These are phyloP conservation scores for Archips crataeganus DNA, from an alignment of 2,888 invertebrate genomes.

Conservation along the genomic window DNA sequence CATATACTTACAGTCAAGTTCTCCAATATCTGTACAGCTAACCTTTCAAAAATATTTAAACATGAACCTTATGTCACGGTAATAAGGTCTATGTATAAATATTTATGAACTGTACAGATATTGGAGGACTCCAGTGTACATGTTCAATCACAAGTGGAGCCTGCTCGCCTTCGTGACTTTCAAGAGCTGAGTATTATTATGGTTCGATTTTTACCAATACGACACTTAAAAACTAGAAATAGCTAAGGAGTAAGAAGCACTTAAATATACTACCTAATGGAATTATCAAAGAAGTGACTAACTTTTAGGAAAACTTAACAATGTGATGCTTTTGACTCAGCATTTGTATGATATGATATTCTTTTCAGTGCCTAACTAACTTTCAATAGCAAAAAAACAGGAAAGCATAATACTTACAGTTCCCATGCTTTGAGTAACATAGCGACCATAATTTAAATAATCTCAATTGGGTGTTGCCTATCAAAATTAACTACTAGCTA, in stretches of 20 bases:
- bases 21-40: no score
- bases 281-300: neutral
- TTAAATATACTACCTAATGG: neutral
- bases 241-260: neutral
- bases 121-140: no score
- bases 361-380: neutral
- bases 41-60: no score
- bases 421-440: neutral
- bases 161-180: no score
- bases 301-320: neutral
- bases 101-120: no score
- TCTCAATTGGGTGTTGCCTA: constrained; percentile 27
- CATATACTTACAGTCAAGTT: no score
- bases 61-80: no score
- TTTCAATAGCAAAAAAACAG: neutral
- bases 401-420: neutral
- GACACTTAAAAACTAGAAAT: neutral
- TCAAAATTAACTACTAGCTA: constrained; percentile 12
- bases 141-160: no score
- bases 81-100: no score
- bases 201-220: neutral
- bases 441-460: neutral
- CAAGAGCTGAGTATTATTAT: neutral
- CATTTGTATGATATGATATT: neutral
- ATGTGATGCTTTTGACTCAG: neutral